phyloP scores from a whole-genome alignment of 2,113 vertebrate genomes.

The Plecturocebus donacophilus region DNA sequence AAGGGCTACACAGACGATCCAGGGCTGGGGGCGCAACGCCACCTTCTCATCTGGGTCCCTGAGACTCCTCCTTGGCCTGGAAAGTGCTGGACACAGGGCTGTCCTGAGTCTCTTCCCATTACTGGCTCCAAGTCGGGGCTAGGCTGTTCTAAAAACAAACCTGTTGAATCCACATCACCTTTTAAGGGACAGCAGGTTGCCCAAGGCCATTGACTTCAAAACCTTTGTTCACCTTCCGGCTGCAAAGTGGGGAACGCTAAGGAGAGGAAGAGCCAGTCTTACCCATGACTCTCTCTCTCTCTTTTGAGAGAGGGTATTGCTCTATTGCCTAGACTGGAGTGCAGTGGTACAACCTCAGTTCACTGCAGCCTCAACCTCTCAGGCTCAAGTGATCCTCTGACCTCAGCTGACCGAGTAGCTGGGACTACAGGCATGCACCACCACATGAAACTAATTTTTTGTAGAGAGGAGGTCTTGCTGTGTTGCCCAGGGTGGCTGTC shows the following conservation, averaged over 20 bases:
- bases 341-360: too few species aligned
- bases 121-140: neutral
- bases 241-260: neutral
- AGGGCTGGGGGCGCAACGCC: rapidly evolving
- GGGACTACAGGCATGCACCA: too few species aligned
- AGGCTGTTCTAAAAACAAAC: neutral
- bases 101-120: too few species aligned
- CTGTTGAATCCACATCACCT: neutral
- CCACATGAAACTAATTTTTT: too few species aligned
- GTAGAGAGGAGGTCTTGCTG: too few species aligned
- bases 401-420: too few species aligned
- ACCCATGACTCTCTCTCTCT: neutral
- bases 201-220: neutral
- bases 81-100: neutral
- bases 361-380: too few species aligned
- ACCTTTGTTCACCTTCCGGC: neutral
- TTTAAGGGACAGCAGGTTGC: too few species aligned
- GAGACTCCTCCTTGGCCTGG: neutral
- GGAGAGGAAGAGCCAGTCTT: neutral
- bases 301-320: too few species aligned
- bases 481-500: neutral
- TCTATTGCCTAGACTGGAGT: too few species aligned
- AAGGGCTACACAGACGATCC: neutral
- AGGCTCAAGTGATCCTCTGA: too few species aligned
- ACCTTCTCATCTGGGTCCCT: neutral